Percentiles rank a stretch among this genome's conserved stretches.
Evolutionary conservation across 2,888 invertebrate genomes (phyloP).

Genomic region (Limenitis camilla): DNA sequence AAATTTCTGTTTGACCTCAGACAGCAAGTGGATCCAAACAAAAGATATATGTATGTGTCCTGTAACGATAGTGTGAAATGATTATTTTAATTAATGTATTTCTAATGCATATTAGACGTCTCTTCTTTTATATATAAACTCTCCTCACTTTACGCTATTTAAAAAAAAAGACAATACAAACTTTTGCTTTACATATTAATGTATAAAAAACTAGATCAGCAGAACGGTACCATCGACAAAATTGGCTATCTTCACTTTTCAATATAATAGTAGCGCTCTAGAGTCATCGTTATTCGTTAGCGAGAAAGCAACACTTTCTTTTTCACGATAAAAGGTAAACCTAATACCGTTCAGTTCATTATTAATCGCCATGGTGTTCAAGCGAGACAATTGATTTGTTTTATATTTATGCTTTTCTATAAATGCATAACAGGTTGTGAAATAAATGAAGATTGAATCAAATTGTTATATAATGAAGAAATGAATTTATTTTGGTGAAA

Average conservation of each 20-base stretch:
- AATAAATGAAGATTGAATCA: neutral
- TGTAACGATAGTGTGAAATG: no score
- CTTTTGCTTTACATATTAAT: no score
- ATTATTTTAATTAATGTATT: no score
- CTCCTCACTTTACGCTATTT: no score
- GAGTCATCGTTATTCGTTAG: conserved; percentile 34
- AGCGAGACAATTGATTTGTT: conserved; percentile 18
- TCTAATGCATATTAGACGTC: no score
- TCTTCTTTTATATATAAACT: no score
- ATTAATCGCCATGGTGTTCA: conserved; percentile 9
- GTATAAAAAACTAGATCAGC: neutral
- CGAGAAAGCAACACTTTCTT: conserved; percentile 63
- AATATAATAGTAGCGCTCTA: conserved; percentile 44
- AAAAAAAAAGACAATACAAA: no score
- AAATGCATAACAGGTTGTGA: conserved; percentile 10
- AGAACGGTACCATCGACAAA: neutral
- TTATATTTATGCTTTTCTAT: conserved; percentile 9
- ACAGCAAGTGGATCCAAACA: no score
- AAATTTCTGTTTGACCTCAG: no score
- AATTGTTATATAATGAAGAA: neutral
- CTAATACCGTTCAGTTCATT: conserved; percentile 41
- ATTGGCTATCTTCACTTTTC: conserved; percentile 32
- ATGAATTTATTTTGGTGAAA: neutral
- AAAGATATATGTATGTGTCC: no score
- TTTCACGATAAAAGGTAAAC: conserved; percentile 48